These are phyloP conservation scores for Trichogramma evanescens DNA, from an alignment of 2,888 invertebrate species.

Conservation along the genomic window DNA sequence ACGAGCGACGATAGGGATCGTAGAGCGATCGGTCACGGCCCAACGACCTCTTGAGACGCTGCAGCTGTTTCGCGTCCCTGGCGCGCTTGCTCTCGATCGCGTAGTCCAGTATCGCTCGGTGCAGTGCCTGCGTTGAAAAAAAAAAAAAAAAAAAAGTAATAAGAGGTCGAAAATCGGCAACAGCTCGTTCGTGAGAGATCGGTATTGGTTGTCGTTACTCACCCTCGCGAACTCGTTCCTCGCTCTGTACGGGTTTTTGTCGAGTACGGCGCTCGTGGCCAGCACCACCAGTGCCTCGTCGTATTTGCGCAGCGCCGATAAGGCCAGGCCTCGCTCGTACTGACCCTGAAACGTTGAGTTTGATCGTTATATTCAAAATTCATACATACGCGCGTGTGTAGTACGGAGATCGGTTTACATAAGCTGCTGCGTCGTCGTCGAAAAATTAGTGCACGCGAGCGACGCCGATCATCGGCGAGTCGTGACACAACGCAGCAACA, in stretches of 20 bases:
- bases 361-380: constrained; percentile 5
- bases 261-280: constrained; percentile 54
- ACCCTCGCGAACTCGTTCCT: constrained; percentile 51
- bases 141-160: neutral
- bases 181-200: neutral
- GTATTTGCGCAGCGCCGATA: constrained; percentile 51
- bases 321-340: constrained; percentile 52
- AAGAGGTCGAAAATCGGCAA: neutral
- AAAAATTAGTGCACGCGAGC: constrained; percentile 1
- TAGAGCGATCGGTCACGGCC: too few relatives aligned
- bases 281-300: constrained; percentile 56
- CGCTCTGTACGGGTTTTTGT: constrained; percentile 51
- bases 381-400: neutral
- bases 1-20: too few relatives aligned
- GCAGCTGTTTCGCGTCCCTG: constrained; percentile 1
- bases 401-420: neutral
- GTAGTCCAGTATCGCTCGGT: constrained; percentile 38
- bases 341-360: constrained; percentile 48
- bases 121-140: constrained; percentile 35
- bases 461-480: too few relatives aligned
- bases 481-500: neutral
- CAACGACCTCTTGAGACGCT: too few relatives aligned
- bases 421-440: neutral
- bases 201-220: constrained; percentile 22
- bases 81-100: constrained; percentile 21